Base-by-base conservation (phyloP, 2,797 vertebrate species). In the Graptemys geographica region DNA sequence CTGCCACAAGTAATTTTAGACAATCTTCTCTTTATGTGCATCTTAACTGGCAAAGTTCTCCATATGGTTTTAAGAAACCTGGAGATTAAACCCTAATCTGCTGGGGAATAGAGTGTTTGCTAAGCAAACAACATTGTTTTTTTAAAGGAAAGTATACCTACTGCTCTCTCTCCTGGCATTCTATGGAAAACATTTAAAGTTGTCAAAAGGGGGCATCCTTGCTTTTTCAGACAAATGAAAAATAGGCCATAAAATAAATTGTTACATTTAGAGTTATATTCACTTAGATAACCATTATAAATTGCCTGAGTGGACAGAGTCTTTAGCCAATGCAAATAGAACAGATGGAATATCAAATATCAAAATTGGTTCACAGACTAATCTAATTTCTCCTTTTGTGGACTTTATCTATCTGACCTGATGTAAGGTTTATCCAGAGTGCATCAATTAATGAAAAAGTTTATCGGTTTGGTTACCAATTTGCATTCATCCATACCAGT, bases 201-300 rank as follows among this genome's bases (percentile, higher is more conserved):
- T 92, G 97, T 98, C 98, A 98, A 98, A 97, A 98, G 98, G 96
- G 98, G 98, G 97, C 97, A 98, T 98, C 97, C 97, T 98, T 98
- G 98, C 97, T 97, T 98, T 98, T 98, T 97, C 92, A 97, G 94
- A 97, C 49, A 79, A 90, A 89, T 86, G 92, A 90, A 96, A 92
- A 81, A 21, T 86, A 90, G 92, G 62, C 84, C 53, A 13, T 94
- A 84, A 91, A 95, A 44, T 56, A 47, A 92, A 81, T 53, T 85
- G 51, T 83, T 72, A 5, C 31, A 41, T 87, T 89, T 90, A 82
- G 91, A 55, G 47, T 83, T 96, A 51, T 2, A 51, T 92, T 92
- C 28, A 76, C 55, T 95, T 92, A 91, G 81, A 91, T 55, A 83
- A 56, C 16, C 7, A 62, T 76, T 49, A 80, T 89, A 87, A 96